A percentile compares a stretch with the other conserved stretches of the same genome.
Evolutionary conservation across 2,888 invertebrate species (phyloP).

Genomic region (Eremobia ochroleuca): DNA sequence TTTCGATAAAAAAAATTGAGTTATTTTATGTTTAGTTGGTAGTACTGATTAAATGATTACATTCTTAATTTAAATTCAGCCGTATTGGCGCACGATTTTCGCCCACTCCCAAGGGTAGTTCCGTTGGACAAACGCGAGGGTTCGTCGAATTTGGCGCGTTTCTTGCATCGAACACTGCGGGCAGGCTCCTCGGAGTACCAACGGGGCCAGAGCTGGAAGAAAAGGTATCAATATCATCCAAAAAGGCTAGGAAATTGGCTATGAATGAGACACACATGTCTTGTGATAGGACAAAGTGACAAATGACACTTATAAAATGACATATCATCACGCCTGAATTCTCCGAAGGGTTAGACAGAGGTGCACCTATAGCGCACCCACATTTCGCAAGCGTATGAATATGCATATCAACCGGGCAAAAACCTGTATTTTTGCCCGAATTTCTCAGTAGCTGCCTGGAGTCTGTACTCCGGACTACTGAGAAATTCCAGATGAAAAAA

Average conservation of each 20-base stretch:
- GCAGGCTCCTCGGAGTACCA: slow-evolving; percentile 94
- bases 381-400: background rate
- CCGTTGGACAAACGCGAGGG: slow-evolving; percentile 93
- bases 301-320: background rate
- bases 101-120: slow-evolving; percentile 95
- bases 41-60: slow-evolving; percentile 11
- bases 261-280: background rate
- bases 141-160: slow-evolving; percentile 93
- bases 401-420: background rate
- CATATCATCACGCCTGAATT: background rate
- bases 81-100: slow-evolving; percentile 93
- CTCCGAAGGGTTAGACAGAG: background rate
- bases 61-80: slow-evolving; percentile 79
- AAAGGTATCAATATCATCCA: slow-evolving; percentile 5
- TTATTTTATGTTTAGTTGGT: slow-evolving; percentile 38
- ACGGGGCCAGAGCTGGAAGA: slow-evolving; percentile 93
- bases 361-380: background rate
- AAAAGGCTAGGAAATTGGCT: background rate
- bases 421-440: too few species aligned
- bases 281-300: background rate
- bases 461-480: background rate
- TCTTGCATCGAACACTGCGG: slow-evolving; percentile 93
- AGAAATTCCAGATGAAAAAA: background rate
- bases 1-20: slow-evolving; percentile 40
- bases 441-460: too few species aligned